phyloP scores from a whole-genome alignment of 2,797 vertebrate species.

The Alfaro cultratus region DNA sequence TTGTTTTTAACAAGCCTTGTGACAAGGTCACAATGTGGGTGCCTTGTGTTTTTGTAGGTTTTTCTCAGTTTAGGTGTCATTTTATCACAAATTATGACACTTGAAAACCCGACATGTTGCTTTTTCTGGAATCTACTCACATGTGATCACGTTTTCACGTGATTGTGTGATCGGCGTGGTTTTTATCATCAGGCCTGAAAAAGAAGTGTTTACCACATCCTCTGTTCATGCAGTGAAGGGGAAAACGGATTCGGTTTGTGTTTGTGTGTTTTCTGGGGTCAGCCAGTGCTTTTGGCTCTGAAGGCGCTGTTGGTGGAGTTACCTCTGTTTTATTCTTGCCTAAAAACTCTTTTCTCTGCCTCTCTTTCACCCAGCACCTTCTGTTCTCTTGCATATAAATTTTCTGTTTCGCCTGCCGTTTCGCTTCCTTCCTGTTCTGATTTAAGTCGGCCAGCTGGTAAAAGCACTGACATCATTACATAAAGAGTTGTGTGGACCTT shows the following conservation, averaged over 20 bases:
- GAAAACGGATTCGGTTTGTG: neutral
- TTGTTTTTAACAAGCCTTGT: neutral
- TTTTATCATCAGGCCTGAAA: neutral
- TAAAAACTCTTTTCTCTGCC: constrained; percentile 30
- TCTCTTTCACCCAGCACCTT: constrained; percentile 23
- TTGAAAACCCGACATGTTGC: neutral
- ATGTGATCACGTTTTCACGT: neutral
- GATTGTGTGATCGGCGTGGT: neutral
- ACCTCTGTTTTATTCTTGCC: constrained; percentile 63
- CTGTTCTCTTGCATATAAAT: constrained; percentile 54
- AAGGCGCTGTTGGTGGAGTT: constrained; percentile 38
- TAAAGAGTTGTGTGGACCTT: constrained; percentile 25
- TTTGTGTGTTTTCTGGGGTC: constrained; percentile 28
- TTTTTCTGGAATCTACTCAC: neutral
- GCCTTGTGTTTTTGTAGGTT: neutral
- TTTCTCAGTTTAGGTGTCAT: neutral
- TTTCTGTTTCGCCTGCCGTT: constrained; percentile 19
- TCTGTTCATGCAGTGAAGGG: neutral
- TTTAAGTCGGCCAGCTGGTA: neutral
- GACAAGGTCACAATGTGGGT: neutral
- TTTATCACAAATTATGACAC: neutral
- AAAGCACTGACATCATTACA: constrained; percentile 22
- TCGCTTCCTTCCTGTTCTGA: constrained; percentile 52
- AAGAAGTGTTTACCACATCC: neutral
- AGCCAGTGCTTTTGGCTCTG: constrained; percentile 55